phyloP scores from a whole-genome alignment of 1,140 invertebrate species.

The Penaeus indicus region DNA sequence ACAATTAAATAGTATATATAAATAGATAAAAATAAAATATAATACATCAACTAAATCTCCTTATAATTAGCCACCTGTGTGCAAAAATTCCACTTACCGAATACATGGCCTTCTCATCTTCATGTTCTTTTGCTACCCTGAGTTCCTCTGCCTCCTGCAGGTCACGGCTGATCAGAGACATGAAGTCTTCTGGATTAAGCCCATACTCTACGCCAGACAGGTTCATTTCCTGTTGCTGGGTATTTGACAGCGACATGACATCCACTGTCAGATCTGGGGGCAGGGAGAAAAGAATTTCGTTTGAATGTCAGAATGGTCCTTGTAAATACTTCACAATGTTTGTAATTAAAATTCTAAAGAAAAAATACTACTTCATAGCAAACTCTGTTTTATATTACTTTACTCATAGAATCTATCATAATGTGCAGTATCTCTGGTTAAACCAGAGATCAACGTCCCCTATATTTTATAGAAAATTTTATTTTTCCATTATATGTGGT shows the following conservation, averaged over 20 bases:
- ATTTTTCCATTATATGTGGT: too few relatives aligned
- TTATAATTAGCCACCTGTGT: too few relatives aligned
- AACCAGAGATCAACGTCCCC: neutral
- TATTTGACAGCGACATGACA: constrained; percentile 64
- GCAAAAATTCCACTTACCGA: constrained; percentile 46
- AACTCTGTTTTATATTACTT: too few relatives aligned
- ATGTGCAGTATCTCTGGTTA: neutral
- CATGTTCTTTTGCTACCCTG: constrained; percentile 63
- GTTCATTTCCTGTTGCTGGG: constrained; percentile 66
- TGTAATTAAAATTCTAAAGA: too few relatives aligned
- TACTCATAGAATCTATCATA: too few relatives aligned
- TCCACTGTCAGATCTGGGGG: constrained; percentile 66
- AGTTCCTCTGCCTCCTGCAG: constrained; percentile 65
- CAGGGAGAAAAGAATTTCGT: neutral
- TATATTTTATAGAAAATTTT: too few relatives aligned
- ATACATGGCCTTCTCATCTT: constrained; percentile 67
- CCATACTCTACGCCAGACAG: constrained; percentile 59
- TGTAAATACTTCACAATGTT: too few relatives aligned
- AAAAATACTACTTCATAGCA: too few relatives aligned
- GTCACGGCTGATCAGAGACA: constrained; percentile 66
- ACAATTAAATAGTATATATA: too few relatives aligned
- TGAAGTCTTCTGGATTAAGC: constrained; percentile 65
- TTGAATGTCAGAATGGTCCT: neutral
- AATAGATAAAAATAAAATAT: too few relatives aligned
- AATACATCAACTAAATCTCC: too few relatives aligned